Conservation (phyloP, 2,888 invertebrate genomes). For the Lasioglossum calceatum region DNA sequence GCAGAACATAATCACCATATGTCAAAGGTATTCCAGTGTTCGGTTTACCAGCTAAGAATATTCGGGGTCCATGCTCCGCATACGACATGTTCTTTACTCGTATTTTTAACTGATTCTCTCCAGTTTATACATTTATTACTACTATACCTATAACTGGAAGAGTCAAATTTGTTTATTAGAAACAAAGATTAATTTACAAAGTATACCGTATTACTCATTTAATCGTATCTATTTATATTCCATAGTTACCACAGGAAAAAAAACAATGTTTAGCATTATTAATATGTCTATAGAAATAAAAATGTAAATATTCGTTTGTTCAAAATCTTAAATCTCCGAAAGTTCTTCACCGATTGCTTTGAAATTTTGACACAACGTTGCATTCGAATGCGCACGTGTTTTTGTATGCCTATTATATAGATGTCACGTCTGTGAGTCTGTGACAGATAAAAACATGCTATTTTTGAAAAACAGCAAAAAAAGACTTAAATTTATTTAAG, state of each 20-base stretch:
- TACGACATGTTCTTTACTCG: slow-evolving; percentile 65
- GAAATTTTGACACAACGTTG: no score
- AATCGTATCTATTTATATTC: slow-evolving; percentile 58
- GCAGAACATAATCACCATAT: slow-evolving; percentile 74
- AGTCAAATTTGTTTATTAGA: slow-evolving; percentile 32
- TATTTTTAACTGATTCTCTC: slow-evolving; percentile 8
- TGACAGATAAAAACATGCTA: no score
- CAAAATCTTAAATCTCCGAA: no score
- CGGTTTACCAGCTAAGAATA: slow-evolving; percentile 66
- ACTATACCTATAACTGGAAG: slow-evolving; percentile 19
- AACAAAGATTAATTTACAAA: slow-evolving; percentile 29
- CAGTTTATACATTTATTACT: slow-evolving; percentile 22
- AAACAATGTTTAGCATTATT: slow-evolving; percentile 43
- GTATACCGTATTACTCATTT: slow-evolving; percentile 24
- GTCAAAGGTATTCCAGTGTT: slow-evolving; percentile 63
- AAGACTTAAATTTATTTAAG: no score
- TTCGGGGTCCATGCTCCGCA: slow-evolving; percentile 71
- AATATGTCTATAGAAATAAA: neutral
- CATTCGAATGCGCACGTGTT: no score
- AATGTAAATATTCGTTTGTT: no score
- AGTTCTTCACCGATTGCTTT: no score
- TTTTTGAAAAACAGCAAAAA: no score
- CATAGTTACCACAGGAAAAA: slow-evolving; percentile 60
- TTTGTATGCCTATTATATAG: no score
- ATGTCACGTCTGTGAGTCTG: no score